Evolutionary conservation across 2,797 vertebrate genomes (phyloP), one percentile per base, ranked within the genome.

Genomic region (Protonibea diacanthus): DNA sequence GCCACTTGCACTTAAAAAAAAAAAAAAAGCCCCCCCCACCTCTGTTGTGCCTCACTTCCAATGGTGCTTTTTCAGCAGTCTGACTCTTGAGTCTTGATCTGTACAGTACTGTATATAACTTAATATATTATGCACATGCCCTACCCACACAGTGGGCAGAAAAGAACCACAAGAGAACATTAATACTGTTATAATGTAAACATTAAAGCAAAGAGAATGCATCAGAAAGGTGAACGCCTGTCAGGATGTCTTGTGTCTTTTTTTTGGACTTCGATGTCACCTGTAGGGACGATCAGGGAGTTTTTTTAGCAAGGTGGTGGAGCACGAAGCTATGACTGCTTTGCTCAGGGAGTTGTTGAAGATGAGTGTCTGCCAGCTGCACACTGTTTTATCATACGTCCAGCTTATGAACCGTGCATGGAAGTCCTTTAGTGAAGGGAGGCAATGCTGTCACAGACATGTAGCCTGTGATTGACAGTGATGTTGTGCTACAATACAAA

Each of bases 101-200:
- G 93, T 96, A 95, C 90, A 94, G 96, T 96, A 94, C 94, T 97
- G 95, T 96, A 95, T 94, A 95, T 94, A 96, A 95, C 90, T 96
- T 95, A 95, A 95, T 94, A 95, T 96, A 95, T 96, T 95, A 96
- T 96, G 94, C 96, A 97, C 94, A 96, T 96, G 95, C 95, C 93
- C 95, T 97, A 95, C 96, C 96, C 33, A 38, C 33, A 38, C 95
- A 95, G 95, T 96, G 95, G 96, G 96, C 97, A 96, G 96, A 94
- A 38, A 91, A 78, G 91, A 48, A 86, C 87, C 18, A 88, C 84
- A 89, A 78, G 89, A 95, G 91, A 93, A 71, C 88, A 82, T 92
- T 96, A 94, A 96, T 95, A 96, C 86, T 96, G 95, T 96, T 96
- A 95, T 96, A 96, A 81, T 96, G 94, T 95, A 89, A 76, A 88